Evolutionary conservation across 1,140 invertebrate species (phyloP), one percentile per base, ranked within the genome.

Genomic region (Aphelinus certus): DNA sequence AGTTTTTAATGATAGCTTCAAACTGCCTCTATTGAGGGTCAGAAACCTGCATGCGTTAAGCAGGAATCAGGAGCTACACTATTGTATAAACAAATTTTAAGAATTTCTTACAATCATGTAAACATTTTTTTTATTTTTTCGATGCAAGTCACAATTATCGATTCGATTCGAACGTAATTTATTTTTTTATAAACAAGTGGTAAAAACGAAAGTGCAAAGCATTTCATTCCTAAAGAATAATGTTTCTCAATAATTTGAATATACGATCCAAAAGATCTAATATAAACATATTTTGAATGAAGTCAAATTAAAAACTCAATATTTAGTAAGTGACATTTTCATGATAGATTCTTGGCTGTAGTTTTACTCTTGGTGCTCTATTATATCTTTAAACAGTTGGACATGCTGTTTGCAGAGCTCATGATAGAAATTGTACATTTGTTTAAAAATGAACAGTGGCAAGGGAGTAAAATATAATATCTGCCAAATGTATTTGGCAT

Each of bases 401-500:
- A 46, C 45, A 49, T 51, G 10, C 43, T 65, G 47, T 56, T 75
- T 56, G 1, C 42, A 43, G 65, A 71, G 26, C 55, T 71, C 47
- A 4, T 60, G n/a, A n/a, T 55, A 64, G 47, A 71, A 49, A 75
- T 75, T 75, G 67, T 75, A 75, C 61, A 75, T 71, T 75, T 75
- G 67, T 75, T 71, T 3, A 71, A 66, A 70, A 61, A 2, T n/a
- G 47, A 9, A 58, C 10, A 75, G 53, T 7, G 45, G 43, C n/a
- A 67, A 58, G 57, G n/a, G 3, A 65, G 53, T 57, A 57, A 53
- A 47, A 48, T 46, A 63, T 55, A 45, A 55, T 49, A 67, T 51
- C 71, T 61, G 73, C 73, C 58, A 71, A 75, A 10, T 69, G 57
- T 57, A 7, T 60, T 65, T 60, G 73, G 56, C 56, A 71, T 66